phyloP scores from a whole-genome alignment of 1,140 invertebrate species.

The Cyclina sinensis region DNA sequence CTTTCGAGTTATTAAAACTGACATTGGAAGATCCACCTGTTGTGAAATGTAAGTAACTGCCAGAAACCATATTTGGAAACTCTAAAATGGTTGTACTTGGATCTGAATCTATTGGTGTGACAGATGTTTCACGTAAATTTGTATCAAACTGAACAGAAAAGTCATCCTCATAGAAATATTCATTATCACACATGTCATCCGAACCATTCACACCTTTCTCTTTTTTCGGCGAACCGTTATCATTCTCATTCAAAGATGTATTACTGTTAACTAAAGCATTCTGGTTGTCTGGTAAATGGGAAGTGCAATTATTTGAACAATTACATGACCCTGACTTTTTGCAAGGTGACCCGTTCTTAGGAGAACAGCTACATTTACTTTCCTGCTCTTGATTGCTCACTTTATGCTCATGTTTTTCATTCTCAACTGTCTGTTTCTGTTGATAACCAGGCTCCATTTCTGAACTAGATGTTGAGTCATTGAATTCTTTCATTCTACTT shows the following conservation, averaged over 20 bases:
- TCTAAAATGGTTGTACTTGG: constrained; percentile 65
- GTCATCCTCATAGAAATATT: constrained; percentile 85
- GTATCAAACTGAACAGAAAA: constrained; percentile 84
- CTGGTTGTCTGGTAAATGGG: constrained; percentile 27
- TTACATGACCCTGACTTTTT: constrained; percentile 47
- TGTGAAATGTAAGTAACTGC: constrained; percentile 81
- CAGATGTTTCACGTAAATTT: constrained; percentile 77
- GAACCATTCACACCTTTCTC: constrained; percentile 25
- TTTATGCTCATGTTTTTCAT: constrained; percentile 28
- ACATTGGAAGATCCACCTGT: constrained; percentile 72
- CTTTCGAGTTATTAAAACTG: constrained; percentile 66
- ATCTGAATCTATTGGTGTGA: constrained; percentile 60
- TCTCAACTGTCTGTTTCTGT: constrained; percentile 19
- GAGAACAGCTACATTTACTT: constrained; percentile 32
- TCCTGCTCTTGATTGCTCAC: constrained; percentile 28
- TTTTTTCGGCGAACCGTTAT: constrained; percentile 58
- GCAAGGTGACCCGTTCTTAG: constrained; percentile 39
- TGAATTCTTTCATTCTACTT: constrained; percentile 70
- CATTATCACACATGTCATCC: constrained; percentile 73
- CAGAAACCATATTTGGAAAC: constrained; percentile 80
- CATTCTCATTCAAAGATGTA: constrained; percentile 43
- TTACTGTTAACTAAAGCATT: constrained; percentile 46
- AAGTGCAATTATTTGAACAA: constrained; percentile 55
- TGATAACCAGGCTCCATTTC: constrained; percentile 62
- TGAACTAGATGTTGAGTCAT: constrained; percentile 66